phyloP scores from a whole-genome alignment of 2,113 vertebrate genomes.

The Ailuropoda melanoleuca region DNA sequence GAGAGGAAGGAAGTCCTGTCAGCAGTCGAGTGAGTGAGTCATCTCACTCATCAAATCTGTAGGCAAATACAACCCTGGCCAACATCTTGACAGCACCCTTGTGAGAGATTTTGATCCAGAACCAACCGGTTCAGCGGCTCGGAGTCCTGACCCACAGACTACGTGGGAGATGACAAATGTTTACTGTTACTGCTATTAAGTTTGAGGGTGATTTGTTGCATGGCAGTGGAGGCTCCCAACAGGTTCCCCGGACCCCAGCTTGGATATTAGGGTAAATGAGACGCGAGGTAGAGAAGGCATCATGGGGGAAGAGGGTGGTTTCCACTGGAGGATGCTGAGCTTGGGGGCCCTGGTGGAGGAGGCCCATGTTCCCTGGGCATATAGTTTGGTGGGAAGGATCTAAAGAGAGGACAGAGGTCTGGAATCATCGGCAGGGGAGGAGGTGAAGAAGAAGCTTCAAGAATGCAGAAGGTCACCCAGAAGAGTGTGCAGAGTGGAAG shows the following conservation, averaged over 20 bases:
- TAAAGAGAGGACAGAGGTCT: not conserved
- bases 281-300: not conserved
- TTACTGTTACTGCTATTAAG: not conserved
- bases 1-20: not conserved
- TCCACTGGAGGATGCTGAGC: not conserved
- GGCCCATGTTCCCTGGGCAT: too few species aligned
- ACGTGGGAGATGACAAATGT: not conserved
- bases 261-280: not conserved
- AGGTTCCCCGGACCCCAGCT: not conserved
- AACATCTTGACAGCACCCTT: not conserved
- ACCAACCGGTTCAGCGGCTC: not conserved
- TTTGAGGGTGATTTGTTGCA: not conserved
- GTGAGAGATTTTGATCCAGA: not conserved
- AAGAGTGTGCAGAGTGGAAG: not conserved
- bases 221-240: too few species aligned
- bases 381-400: not conserved
- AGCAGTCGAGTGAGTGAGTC: not conserved
- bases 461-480: not conserved
- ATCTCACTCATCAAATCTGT: not conserved
- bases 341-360: not conserved
- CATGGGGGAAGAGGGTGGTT: not conserved
- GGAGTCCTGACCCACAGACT: not conserved
- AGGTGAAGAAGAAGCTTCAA: not conserved
- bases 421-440: not conserved
- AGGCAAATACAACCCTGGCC: not conserved